Conservation (phyloP, 2,797 vertebrate genomes). For the Chelon labrosus region DNA sequence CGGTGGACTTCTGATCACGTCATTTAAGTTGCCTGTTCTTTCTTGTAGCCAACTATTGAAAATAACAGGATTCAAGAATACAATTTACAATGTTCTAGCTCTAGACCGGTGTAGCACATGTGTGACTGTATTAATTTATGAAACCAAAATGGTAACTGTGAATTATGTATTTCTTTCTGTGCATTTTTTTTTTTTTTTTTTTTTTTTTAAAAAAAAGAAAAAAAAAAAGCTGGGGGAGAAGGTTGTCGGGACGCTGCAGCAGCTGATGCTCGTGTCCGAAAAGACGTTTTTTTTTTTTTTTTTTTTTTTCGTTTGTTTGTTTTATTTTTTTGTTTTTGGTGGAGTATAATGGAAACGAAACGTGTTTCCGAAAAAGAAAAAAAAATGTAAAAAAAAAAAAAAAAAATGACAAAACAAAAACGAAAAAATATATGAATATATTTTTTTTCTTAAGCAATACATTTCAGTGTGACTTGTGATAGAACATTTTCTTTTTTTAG, state of each 20-base stretch:
- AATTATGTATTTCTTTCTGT: slow-evolving; percentile 91
- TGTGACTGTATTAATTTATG: slow-evolving; percentile 93
- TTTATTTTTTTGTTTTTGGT: slow-evolving; percentile 76
- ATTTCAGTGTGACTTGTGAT: slow-evolving; percentile 94
- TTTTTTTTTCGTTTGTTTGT: slow-evolving; percentile 54
- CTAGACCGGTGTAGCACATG: slow-evolving; percentile 92
- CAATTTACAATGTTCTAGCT: slow-evolving; percentile 91
- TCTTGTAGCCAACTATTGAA: slow-evolving; percentile 91
- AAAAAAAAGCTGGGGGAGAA: slow-evolving; percentile 70
- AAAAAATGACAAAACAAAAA: slow-evolving; percentile 58
- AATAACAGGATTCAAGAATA: slow-evolving; percentile 88
- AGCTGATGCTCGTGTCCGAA: slow-evolving; percentile 76
- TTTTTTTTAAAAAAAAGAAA: too few relatives aligned
- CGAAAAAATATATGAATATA: slow-evolving; percentile 87
- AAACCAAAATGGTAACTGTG: slow-evolving; percentile 93
- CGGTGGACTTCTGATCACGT: slow-evolving; percentile 85
- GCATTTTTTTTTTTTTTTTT: slow-evolving; percentile 78
- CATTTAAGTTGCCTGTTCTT: slow-evolving; percentile 90
- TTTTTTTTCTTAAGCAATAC: slow-evolving; percentile 93
- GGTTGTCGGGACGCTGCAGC: slow-evolving; percentile 74
- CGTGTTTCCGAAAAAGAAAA: slow-evolving; percentile 75
- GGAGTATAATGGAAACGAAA: slow-evolving; percentile 85
- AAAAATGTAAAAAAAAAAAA: slow-evolving; percentile 45
- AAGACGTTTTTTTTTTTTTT: slow-evolving; percentile 58
- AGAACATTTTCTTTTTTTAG: slow-evolving; percentile 91